A percentile compares a stretch with the other conserved stretches of the same genome.
These are phyloP conservation scores for Dryobates pubescens DNA, from an alignment of 2,797 vertebrate genomes.

Conservation along the genomic window DNA sequence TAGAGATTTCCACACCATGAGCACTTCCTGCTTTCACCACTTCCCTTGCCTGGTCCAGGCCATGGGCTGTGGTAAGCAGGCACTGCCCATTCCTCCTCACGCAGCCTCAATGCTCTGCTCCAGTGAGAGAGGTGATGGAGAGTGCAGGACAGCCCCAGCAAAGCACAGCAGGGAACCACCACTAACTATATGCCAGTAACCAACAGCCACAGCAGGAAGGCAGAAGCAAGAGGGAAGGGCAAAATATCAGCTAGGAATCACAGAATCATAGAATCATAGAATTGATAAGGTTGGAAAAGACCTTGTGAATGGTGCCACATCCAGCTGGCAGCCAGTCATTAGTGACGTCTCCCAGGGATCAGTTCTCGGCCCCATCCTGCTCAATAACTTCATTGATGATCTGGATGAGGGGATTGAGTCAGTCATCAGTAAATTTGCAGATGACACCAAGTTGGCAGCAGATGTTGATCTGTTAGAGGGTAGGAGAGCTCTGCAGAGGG, in stretches of 20 bases:
- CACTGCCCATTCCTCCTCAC: rapidly evolving
- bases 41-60: background rate
- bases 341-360: no score
- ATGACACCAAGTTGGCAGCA: no score
- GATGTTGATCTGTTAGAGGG: no score
- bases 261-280: background rate
- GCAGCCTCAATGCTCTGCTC: background rate
- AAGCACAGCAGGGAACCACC: background rate
- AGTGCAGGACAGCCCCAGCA: background rate
- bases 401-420: no score
- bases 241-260: background rate
- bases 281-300: no score
- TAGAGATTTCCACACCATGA: background rate
- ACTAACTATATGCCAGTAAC: rapidly evolving
- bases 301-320: no score
- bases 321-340: no score
- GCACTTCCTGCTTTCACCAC: background rate
- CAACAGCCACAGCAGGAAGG: background rate
- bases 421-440: no score
- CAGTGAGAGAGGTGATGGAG: background rate
- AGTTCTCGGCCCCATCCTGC: no score
- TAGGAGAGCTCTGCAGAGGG: no score
- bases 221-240: background rate
- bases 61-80: background rate
- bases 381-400: no score